Conservation (phyloP, 30 jellyfish, hydroid and myxozoan species). For the Haliclystus octoradiatus region DNA sequence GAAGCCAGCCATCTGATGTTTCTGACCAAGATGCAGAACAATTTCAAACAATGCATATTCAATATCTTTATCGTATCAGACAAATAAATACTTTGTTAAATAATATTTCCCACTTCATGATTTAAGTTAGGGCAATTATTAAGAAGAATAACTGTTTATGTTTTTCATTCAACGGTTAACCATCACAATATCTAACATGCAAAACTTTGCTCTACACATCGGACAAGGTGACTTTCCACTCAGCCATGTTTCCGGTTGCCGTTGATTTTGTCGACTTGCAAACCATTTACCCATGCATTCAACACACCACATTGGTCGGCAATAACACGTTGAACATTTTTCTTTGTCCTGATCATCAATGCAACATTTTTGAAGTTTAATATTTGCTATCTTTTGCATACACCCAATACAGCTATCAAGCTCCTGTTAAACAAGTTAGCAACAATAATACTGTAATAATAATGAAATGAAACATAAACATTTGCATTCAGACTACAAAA, state of each 20-base stretch:
- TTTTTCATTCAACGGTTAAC: no score
- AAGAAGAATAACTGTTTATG: no score
- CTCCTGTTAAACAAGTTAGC: slow-evolving; percentile 21
- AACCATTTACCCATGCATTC: slow-evolving; percentile 98
- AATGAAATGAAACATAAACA: not conserved
- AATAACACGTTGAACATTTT: slow-evolving; percentile 57
- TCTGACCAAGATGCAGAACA: no score
- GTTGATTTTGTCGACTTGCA: slow-evolving; percentile 80
- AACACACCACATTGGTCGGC: slow-evolving; percentile 96
- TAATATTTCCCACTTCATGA: no score
- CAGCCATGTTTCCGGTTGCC: slow-evolving; percentile 63
- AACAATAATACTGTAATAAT: not conserved
- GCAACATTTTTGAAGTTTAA: slow-evolving; percentile 61
- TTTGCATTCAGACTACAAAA: no score
- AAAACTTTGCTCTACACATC: slow-evolving; percentile 79
- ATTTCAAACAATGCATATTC: no score
- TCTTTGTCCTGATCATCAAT: slow-evolving; percentile 18
- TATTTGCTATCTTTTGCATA: slow-evolving; percentile 62
- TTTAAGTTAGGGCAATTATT: no score
- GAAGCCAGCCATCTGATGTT: no score
- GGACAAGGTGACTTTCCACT: slow-evolving; percentile 90
- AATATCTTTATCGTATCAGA: no score
- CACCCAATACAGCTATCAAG: slow-evolving; percentile 88
- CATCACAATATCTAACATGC: slow-evolving; percentile 72
- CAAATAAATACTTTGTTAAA: no score